A percentile compares a stretch with the other conserved stretches of the same genome.
phyloP scores from a whole-genome alignment of 2,113 vertebrate genomes.

The Enhydra lutris region DNA sequence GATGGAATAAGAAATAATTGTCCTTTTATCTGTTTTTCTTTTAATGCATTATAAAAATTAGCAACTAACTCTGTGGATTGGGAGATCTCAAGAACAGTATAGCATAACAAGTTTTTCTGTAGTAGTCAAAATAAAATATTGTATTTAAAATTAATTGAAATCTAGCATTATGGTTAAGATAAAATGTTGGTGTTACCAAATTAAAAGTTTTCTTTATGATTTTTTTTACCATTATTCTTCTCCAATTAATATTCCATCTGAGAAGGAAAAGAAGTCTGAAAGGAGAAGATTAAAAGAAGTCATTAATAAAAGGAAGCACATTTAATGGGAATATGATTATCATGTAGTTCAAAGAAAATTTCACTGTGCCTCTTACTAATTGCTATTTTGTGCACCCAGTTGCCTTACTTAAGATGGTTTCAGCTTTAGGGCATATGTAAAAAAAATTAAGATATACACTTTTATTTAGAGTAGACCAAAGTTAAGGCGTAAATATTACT shows the following conservation, averaged over 20 bases:
- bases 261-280: constrained; percentile 11
- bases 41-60: constrained; percentile 44
- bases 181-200: constrained; percentile 37
- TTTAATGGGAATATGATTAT: constrained; percentile 38
- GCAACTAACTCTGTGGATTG: background rate
- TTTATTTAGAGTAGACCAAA: background rate
- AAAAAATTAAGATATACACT: background rate
- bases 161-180: constrained; percentile 15
- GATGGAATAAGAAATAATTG: constrained; percentile 12
- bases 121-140: constrained; percentile 43
- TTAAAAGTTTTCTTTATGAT: constrained; percentile 25
- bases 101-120: constrained; percentile 34
- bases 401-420: constrained; percentile 30
- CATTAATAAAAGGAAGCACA: constrained; percentile 46
- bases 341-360: constrained; percentile 27
- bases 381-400: background rate
- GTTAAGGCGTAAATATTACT: constrained; percentile 1
- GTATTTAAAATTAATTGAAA: constrained; percentile 52
- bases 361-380: constrained; percentile 15
- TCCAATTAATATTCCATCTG: constrained; percentile 25
- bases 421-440: background rate
- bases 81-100: background rate
- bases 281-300: constrained; percentile 45
- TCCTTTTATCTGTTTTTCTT: background rate
- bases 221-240: background rate